Percentiles rank a stretch among this genome's conserved stretches.
These are phyloP conservation scores for Elachura formosa DNA, from an alignment of 2,113 vertebrate genomes.

Conservation along the genomic window DNA sequence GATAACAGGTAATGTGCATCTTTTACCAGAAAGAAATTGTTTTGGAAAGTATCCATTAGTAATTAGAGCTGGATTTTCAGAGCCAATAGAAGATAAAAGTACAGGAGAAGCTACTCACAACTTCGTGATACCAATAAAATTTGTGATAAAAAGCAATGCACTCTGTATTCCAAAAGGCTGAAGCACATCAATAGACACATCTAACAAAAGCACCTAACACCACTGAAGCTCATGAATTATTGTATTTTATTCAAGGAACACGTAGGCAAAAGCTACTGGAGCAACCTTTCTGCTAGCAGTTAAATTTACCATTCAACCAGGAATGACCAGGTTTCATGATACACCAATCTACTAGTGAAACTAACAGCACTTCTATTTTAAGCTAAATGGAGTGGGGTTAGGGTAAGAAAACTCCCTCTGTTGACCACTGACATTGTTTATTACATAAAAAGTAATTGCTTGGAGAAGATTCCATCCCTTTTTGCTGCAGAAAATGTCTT, in stretches of 20 bases:
- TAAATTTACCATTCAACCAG: not conserved
- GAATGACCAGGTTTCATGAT: not conserved
- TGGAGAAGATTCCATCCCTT: not conserved
- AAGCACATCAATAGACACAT: not conserved
- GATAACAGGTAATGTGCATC: not conserved
- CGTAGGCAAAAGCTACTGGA: not conserved
- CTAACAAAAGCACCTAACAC: not conserved
- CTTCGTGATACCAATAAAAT: not conserved
- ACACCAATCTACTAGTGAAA: not conserved
- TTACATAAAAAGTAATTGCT: slow-evolving; percentile 34
- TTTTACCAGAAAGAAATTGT: not conserved
- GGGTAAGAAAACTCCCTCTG: not conserved
- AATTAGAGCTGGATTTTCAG: not conserved
- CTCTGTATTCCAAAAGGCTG: not conserved
- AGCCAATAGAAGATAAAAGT: not conserved
- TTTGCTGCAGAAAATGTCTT: slow-evolving; percentile 9
- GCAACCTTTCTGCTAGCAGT: not conserved
- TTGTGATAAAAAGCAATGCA: not conserved
- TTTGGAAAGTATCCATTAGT: not conserved
- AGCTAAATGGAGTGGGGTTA: not conserved
- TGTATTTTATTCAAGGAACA: not conserved
- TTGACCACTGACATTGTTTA: slow-evolving; percentile 44
- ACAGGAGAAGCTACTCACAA: not conserved
- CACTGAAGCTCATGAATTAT: not conserved
- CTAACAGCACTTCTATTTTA: not conserved